Evolutionary conservation across 2,797 vertebrate species (phyloP).

Genomic region (Ficedula albicollis): DNA sequence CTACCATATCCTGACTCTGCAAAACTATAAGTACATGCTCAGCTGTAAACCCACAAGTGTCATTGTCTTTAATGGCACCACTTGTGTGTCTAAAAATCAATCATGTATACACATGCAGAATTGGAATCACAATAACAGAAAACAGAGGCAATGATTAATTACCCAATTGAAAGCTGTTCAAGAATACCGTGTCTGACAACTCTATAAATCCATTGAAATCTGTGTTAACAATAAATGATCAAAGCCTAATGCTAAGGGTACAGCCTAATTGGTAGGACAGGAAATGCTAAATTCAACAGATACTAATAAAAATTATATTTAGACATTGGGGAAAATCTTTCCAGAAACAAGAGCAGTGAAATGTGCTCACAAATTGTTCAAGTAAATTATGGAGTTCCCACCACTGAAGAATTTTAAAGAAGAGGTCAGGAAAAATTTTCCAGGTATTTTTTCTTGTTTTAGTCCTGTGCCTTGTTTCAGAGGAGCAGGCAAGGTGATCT

Average conservation of each 20-base stretch:
- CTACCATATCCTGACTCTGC: not conserved
- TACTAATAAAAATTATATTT: not conserved
- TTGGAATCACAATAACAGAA: conserved; percentile 55
- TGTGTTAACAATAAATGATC: conserved; percentile 19
- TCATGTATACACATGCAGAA: conserved; percentile 36
- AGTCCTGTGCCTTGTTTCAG: fast-evolving
- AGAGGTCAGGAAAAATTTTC: not conserved
- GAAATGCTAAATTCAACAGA: not conserved
- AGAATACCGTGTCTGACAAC: conserved; percentile 18
- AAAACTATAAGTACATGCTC: not conserved
- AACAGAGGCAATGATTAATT: conserved; percentile 57
- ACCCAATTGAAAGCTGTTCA: conserved; percentile 32
- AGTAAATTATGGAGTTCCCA: not conserved
- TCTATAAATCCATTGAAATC: conserved; percentile 41
- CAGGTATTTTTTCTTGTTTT: fast-evolving
- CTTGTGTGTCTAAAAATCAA: conserved; percentile 54
- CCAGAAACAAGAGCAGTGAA: not conserved
- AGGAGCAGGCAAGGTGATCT: not conserved
- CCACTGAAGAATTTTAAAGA: not conserved
- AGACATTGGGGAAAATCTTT: not conserved
- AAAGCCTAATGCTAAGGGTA: not conserved
- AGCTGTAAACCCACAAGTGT: conserved; percentile 11
- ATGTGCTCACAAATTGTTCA: not conserved
- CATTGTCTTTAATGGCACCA: conserved; percentile 23
- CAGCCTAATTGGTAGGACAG: not conserved